Percentiles rank a stretch among this genome's conserved stretches.
phyloP scores from a whole-genome alignment of 1,140 invertebrate species.

The Anthonomus grandis region DNA sequence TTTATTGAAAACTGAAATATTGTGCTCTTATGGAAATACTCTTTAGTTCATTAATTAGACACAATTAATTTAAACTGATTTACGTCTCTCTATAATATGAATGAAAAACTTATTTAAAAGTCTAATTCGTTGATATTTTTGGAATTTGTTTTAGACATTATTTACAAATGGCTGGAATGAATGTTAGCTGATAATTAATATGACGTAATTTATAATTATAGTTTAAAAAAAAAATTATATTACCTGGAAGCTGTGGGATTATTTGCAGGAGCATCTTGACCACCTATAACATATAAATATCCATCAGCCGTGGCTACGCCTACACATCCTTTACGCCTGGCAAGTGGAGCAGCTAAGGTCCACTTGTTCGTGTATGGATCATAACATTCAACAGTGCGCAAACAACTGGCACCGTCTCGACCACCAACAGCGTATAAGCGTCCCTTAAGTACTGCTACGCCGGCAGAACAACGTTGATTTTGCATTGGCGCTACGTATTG shows the following conservation, averaged over 20 bases:
- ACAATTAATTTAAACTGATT: no score
- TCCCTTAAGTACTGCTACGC: constrained; percentile 80
- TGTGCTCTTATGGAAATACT: no score
- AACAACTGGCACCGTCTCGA: constrained; percentile 85
- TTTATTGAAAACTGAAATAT: no score
- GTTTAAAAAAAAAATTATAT: no score
- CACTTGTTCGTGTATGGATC: constrained; percentile 89
- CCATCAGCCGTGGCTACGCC: constrained; percentile 80
- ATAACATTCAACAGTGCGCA: constrained; percentile 89
- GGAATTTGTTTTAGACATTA: no score
- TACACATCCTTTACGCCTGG: constrained; percentile 82
- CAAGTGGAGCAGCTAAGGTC: constrained; percentile 86
- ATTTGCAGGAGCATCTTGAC: constrained; percentile 83
- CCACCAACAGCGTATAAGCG: constrained; percentile 92
- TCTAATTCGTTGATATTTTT: no score
- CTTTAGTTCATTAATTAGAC: no score
- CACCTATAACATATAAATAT: constrained; percentile 81
- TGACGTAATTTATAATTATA: no score
- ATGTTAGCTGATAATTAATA: no score
- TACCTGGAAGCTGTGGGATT: constrained; percentile 72
- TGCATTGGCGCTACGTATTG: constrained; percentile 85
- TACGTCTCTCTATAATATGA: no score
- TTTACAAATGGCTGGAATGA: no score
- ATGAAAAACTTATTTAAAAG: no score
- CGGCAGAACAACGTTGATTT: constrained; percentile 81